Evolutionary conservation across 2,113 vertebrate genomes (phyloP).

Genomic region (rabbit (Oryctolagus cuniculus)): DNA sequence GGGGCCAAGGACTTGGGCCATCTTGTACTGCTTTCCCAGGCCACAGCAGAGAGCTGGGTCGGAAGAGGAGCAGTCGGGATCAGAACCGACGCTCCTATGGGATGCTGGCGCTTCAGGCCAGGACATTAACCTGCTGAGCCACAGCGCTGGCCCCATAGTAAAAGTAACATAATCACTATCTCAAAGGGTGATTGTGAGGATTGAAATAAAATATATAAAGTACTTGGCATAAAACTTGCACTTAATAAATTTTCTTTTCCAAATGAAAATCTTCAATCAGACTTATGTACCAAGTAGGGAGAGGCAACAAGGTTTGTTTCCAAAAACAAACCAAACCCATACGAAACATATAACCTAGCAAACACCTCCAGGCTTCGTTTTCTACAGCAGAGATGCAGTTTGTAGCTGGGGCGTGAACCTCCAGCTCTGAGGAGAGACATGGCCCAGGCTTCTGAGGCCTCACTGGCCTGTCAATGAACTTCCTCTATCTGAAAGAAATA

Average conservation of each 20-base stretch:
- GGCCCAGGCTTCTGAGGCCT: background rate
- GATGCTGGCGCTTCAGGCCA: no score
- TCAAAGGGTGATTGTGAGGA: slow-evolving; percentile 16
- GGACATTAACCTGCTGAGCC: no score
- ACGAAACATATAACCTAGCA: slow-evolving; percentile 8
- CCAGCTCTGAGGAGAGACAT: background rate
- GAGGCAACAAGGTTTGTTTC: background rate
- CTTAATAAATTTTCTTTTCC: slow-evolving; percentile 11
- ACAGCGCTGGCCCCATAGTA: no score
- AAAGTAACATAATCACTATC: background rate
- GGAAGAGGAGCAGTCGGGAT: no score
- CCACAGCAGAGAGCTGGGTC: no score
- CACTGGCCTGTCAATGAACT: background rate
- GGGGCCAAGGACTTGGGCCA: no score
- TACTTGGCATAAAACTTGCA: background rate
- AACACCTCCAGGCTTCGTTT: background rate
- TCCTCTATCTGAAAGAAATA: background rate
- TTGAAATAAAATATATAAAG: slow-evolving; percentile 23
- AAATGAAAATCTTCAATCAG: slow-evolving; percentile 6
- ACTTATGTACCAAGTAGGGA: background rate
- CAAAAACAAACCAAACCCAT: background rate
- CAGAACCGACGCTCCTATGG: no score
- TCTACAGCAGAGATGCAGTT: background rate
- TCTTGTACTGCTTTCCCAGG: no score
- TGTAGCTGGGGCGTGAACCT: background rate